These are phyloP conservation scores for Polymixis flavicincta DNA, from an alignment of 2,888 invertebrate species.

Conservation along the genomic window DNA sequence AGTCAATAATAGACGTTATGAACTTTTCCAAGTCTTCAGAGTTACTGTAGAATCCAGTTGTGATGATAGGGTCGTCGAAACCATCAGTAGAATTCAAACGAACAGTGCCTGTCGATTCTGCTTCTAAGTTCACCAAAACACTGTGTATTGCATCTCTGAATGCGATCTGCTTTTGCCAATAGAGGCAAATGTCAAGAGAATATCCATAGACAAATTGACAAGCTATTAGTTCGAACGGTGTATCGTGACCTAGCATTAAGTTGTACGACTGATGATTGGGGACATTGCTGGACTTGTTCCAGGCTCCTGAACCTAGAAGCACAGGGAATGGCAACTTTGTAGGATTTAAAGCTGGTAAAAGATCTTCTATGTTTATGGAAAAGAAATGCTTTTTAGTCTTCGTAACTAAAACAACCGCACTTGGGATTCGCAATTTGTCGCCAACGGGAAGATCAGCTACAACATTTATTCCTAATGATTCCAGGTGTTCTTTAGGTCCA, in stretches of 20 bases:
- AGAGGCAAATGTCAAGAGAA: constrained; percentile 63
- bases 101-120: constrained; percentile 80
- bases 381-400: constrained; percentile 11
- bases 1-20: constrained; percentile 47
- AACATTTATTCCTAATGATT: constrained; percentile 42
- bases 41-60: constrained; percentile 37
- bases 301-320: constrained; percentile 46
- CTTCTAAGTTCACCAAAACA: constrained; percentile 52
- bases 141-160: constrained; percentile 51
- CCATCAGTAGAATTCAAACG: constrained; percentile 61
- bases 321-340: constrained; percentile 45
- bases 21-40: constrained; percentile 43
- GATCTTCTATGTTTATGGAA: fast-evolving
- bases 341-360: neutral
- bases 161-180: constrained; percentile 74
- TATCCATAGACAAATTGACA: constrained; percentile 30
- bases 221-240: constrained; percentile 31
- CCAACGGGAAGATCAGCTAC: constrained; percentile 56
- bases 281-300: constrained; percentile 25
- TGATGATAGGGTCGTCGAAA: constrained; percentile 60
- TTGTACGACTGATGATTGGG: constrained; percentile 29
- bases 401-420: constrained; percentile 6
- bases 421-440: constrained; percentile 39
- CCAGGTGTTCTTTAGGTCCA: constrained; percentile 53
- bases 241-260: constrained; percentile 51